Conservation (phyloP, 2,888 invertebrate genomes). For the Tolmerus cingulatus region DNA sequence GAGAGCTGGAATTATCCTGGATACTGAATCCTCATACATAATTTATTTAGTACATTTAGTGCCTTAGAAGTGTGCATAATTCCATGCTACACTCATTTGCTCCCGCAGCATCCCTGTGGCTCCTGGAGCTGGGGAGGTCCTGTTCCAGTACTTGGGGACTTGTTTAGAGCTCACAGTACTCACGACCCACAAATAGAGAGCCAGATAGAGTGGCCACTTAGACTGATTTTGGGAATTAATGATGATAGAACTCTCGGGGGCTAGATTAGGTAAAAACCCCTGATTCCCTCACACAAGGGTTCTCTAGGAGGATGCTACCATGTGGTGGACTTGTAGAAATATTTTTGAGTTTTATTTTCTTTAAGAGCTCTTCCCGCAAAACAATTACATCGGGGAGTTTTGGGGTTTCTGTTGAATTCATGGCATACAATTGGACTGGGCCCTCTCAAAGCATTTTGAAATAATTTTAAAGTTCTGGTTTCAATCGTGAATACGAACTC, state of each 20-base stretch:
- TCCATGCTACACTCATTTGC: not conserved
- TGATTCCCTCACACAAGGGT: not conserved
- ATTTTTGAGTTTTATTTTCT: not conserved
- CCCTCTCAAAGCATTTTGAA: not conserved
- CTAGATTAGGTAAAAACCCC: not conserved
- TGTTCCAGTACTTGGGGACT: not conserved
- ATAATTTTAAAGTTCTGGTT: not conserved
- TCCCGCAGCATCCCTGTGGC: not conserved
- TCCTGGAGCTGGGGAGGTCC: no score
- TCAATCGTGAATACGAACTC: not conserved
- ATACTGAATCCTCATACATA: not conserved
- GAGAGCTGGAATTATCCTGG: not conserved
- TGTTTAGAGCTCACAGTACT: not conserved
- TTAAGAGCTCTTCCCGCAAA: not conserved
- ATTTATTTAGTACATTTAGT: slow-evolving; percentile 4
- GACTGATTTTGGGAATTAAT: not conserved
- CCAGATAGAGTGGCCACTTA: not conserved
- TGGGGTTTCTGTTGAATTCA: not conserved
- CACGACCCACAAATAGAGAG: not conserved
- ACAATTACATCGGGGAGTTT: not conserved
- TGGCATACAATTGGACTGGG: not conserved
- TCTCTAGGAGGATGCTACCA: not conserved
- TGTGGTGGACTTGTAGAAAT: not conserved
- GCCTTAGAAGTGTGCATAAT: slow-evolving; percentile 12
- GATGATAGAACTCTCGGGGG: not conserved